A percentile compares a stretch with the other conserved stretches of the same genome.
Conservation (phyloP, 1,140 invertebrate species). For the Epicauta chinensis region DNA sequence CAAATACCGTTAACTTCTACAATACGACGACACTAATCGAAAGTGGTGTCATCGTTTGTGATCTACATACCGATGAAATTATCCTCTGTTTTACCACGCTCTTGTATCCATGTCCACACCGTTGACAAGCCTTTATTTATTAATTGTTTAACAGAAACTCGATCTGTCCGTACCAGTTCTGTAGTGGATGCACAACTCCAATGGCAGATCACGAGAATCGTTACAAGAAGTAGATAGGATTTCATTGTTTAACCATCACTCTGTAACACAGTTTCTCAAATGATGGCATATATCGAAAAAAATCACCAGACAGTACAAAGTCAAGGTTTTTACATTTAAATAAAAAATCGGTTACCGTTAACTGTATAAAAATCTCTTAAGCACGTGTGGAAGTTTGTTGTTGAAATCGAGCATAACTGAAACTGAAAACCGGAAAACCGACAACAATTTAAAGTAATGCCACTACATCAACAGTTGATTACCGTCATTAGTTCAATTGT, state of each 20-base stretch:
- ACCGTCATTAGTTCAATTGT: too few relatives aligned
- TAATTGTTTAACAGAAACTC: neutral
- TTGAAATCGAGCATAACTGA: too few relatives aligned
- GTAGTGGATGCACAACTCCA: constrained; percentile 8
- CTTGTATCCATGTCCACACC: constrained; percentile 7
- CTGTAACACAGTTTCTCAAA: too few relatives aligned
- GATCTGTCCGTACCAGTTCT: neutral
- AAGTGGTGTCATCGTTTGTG: neutral
- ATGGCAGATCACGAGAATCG: constrained; percentile 5
- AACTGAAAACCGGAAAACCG: too few relatives aligned
- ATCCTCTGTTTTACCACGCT: neutral
- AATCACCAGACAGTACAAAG: too few relatives aligned
- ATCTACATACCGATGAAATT: constrained; percentile 3
- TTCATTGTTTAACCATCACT: neutral
- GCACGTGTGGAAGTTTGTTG: too few relatives aligned
- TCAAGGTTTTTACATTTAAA: too few relatives aligned
- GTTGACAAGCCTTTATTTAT: neutral
- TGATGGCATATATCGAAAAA: too few relatives aligned
- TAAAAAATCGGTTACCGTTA: too few relatives aligned
- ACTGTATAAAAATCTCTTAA: too few relatives aligned
- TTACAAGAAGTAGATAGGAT: constrained; percentile 8
- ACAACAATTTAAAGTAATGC: too few relatives aligned
- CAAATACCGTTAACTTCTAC: neutral
- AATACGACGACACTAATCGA: neutral
- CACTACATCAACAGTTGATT: too few relatives aligned